Evolutionary conservation across 2,113 vertebrate genomes (phyloP), one percentile per base, ranked within the genome.

Genomic region (Nasalis larvatus): DNA sequence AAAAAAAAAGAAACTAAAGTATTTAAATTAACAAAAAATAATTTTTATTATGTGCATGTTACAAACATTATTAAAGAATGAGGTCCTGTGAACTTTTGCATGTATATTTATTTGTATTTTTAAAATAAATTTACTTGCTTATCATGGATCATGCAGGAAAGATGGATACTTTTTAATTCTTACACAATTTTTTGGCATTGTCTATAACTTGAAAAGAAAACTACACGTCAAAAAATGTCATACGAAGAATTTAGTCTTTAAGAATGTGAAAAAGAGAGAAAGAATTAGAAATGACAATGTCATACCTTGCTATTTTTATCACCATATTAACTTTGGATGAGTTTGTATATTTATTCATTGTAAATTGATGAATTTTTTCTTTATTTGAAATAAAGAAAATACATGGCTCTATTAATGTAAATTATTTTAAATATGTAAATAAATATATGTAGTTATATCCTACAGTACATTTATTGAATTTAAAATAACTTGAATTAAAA

Each of bases 141-240:
- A 74, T 42, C 11, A 68, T 16, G 8, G 27, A 58, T 58, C 32
- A 42, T 23, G 14, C 4, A 82, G 60, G 32, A 94, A 82, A 81
- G 40, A 37, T 71, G 8, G 11, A 21, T 82, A 32, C 11, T 82
- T 56, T 60, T 37, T 14, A 88, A 49, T 94, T 30, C 14, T n/a
- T 32, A 42, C 13, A 37, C 42, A 58, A 69, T 68, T 52, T 56
- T 77, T 8, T 77, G 30, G 13, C 12, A 3, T 8, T 56, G 2
- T 32, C 42, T 37, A 45, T 7, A 56, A 17, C n/a, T 35, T 35
- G 37, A 68, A 85, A 77, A 49, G 60, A 37, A 71, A 68, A 97
- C 81, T 30, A 97, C 76, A 95, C 88, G 77, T 58, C 17, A 95
- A 97, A 97, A 97, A 95, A 95, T 68, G 80, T 4, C 4, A 69